Evolutionary conservation across 2,888 invertebrate genomes (phyloP).

Genomic region (Acanthopleura granulata): DNA sequence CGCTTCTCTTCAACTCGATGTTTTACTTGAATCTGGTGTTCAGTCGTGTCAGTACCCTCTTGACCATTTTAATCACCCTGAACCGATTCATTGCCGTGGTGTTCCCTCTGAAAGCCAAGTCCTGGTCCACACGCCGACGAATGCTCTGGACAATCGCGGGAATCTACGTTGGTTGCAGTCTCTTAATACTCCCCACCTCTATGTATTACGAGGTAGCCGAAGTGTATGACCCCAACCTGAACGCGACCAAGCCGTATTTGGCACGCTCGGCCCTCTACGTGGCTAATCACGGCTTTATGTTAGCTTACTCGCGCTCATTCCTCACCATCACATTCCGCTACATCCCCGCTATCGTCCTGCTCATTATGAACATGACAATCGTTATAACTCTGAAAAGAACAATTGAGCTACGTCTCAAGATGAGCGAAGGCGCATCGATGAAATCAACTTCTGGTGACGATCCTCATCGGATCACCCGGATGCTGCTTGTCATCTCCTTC

Average conservation of each 20-base stretch:
- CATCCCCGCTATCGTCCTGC: constrained; percentile 33
- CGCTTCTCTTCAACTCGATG: constrained; percentile 33
- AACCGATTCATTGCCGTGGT: constrained; percentile 40
- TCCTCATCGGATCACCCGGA: constrained; percentile 34
- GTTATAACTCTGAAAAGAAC: constrained; percentile 25
- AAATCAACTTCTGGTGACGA: constrained; percentile 27
- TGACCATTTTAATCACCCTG: constrained; percentile 34
- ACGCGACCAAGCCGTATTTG: constrained; percentile 29
- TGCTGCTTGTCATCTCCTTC: constrained; percentile 33
- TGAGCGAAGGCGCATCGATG: background rate
- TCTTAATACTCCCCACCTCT: constrained; percentile 26
- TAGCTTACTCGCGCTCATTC: constrained; percentile 36
- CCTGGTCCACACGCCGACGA: constrained; percentile 29
- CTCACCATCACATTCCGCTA: constrained; percentile 34
- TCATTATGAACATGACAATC: constrained; percentile 33
- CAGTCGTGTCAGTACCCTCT: constrained; percentile 35
- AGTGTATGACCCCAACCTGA: constrained; percentile 17
- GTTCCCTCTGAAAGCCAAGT: constrained; percentile 35
- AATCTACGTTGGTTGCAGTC: constrained; percentile 31
- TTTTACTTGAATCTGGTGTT: constrained; percentile 36
- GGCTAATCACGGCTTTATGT: constrained; percentile 29
- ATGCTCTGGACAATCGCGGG: constrained; percentile 31
- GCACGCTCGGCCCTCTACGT: constrained; percentile 32
- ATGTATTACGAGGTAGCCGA: constrained; percentile 34
- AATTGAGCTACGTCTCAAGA: constrained; percentile 24